Percentiles rank a stretch among this genome's conserved stretches.
These are phyloP conservation scores for Panorpa germanica DNA, from an alignment of 2,888 invertebrate species.

Conservation along the genomic window DNA sequence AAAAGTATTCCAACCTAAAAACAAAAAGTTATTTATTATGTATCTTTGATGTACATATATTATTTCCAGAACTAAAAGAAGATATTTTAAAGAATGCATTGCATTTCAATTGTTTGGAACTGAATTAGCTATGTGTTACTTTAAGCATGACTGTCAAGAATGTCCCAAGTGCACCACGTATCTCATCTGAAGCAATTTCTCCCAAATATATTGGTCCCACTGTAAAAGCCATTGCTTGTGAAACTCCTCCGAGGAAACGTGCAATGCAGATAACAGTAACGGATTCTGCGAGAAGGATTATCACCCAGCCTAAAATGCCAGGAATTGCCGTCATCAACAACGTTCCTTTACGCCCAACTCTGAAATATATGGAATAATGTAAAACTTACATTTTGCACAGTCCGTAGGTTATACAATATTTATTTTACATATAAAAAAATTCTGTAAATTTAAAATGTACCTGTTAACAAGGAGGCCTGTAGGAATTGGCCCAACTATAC, in stretches of 20 bases:
- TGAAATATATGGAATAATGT: too few relatives aligned
- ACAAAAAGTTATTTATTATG: too few relatives aligned
- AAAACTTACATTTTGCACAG: too few relatives aligned
- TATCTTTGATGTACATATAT: too few relatives aligned
- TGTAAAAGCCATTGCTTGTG: slow-evolving; percentile 38
- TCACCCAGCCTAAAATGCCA: slow-evolving; percentile 40
- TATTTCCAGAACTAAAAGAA: too few relatives aligned
- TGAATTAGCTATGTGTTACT: too few relatives aligned
- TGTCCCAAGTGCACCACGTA: slow-evolving; percentile 37
- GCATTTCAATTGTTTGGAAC: too few relatives aligned
- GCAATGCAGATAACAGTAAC: slow-evolving; percentile 36
- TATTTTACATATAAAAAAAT: too few relatives aligned
- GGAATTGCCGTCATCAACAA: slow-evolving; percentile 37
- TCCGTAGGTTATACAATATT: too few relatives aligned
- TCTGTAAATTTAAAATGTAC: too few relatives aligned
- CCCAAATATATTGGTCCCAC: slow-evolving; percentile 41
- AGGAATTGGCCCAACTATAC: slow-evolving; percentile 39
- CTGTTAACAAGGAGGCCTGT: slow-evolving; percentile 39
- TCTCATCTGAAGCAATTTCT: slow-evolving; percentile 37
- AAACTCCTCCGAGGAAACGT: slow-evolving; percentile 38
- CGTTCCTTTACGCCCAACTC: slow-evolving; percentile 41
- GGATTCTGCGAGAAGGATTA: slow-evolving; percentile 36
- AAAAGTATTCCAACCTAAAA: slow-evolving; percentile 37
- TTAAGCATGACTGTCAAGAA: slow-evolving; percentile 35
- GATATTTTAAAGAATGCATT: too few relatives aligned